Evolutionary conservation across 1,140 invertebrate species (phyloP), one percentile per base, ranked within the genome.

Genomic region (Solenopsis invicta): DNA sequence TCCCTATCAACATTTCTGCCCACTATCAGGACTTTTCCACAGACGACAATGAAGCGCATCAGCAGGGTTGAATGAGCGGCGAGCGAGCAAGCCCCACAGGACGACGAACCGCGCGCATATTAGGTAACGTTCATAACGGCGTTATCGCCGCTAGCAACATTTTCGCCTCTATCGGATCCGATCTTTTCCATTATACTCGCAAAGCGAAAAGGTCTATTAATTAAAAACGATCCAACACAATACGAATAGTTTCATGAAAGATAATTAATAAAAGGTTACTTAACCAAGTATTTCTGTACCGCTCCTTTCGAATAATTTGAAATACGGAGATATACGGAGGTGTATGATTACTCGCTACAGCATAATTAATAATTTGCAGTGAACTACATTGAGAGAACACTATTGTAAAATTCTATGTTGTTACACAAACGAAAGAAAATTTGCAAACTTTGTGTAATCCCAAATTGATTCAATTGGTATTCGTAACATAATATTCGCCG

Each of bases 81-180:
- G 88, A 81, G 82, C n/a, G 6, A 56, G 29, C 41, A 41, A 8
- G 41, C 41, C 37, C 41, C 37, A 0, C 8, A 56, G 89, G 89
- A 62, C 86, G 86, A 76, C 86, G 89, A 90, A 90, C 89, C 62
- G 80, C 72, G 59, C 56, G 24, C 56, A n/a, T 80, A 81, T 90
- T 90, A 85, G 59, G 89, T 85, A 52, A 21, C 24, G 41, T 87
- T 87, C 85, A 71, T 71, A 86, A 29, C 37, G 69, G 34, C 0
- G 6, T 13, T 24, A 24, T 6, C 10, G 4, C 41, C 29, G 52
- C 5, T 9, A 34, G 10, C 4, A 10, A 69, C 12, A 69, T 52
- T 34, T 62, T 62, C 13, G 9, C 45, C 21, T 10, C 21, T 18
- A n/a, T 56, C n/a, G 18, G 12, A 21, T 8, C 18, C 21, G 4